A percentile compares a stretch with the other conserved stretches of the same genome.
Evolutionary conservation across 2,797 vertebrate genomes (phyloP).

Genomic region (Pipistrellus pipistrellus): DNA sequence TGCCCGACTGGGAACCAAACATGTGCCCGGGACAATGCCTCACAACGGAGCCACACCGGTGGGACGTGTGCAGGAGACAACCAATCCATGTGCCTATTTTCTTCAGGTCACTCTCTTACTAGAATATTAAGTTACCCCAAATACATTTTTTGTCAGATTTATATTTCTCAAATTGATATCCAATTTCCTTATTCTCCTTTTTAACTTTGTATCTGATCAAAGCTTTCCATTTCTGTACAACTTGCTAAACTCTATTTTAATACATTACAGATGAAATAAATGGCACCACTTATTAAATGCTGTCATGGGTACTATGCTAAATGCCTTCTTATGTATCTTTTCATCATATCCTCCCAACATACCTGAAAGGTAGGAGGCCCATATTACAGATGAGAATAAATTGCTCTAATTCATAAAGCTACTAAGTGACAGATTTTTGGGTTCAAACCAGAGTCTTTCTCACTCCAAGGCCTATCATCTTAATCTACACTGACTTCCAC

Average conservation of each 20-base stretch:
- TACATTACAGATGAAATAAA: conserved; percentile 37
- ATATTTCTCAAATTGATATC: conserved; percentile 59
- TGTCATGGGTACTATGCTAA: background rate
- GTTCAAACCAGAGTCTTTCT: conserved; percentile 35
- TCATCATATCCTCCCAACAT: background rate
- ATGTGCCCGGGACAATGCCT: background rate
- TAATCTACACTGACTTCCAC: conserved; percentile 43
- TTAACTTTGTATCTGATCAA: background rate
- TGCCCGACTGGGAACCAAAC: background rate
- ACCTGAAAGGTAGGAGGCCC: conserved; percentile 1
- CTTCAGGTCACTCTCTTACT: conserved; percentile 40
- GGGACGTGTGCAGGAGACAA: too few species aligned
- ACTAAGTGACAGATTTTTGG: conserved; percentile 14
- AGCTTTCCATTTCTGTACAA: conserved; percentile 18
- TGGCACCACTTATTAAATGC: background rate
- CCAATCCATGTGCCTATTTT: background rate
- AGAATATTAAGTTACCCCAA: conserved; percentile 45
- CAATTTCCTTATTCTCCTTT: conserved; percentile 25
- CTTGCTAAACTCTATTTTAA: conserved; percentile 43
- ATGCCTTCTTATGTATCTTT: conserved; percentile 53
- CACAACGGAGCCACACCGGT: background rate
- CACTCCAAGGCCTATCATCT: background rate
- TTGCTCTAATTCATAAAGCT: conserved; percentile 46
- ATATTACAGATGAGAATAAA: conserved; percentile 55
- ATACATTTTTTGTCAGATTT: conserved; percentile 39